Evolutionary conservation across 2,888 invertebrate species (phyloP), one percentile per base, ranked within the genome.

Genomic region (Heteromurus nitidus): DNA sequence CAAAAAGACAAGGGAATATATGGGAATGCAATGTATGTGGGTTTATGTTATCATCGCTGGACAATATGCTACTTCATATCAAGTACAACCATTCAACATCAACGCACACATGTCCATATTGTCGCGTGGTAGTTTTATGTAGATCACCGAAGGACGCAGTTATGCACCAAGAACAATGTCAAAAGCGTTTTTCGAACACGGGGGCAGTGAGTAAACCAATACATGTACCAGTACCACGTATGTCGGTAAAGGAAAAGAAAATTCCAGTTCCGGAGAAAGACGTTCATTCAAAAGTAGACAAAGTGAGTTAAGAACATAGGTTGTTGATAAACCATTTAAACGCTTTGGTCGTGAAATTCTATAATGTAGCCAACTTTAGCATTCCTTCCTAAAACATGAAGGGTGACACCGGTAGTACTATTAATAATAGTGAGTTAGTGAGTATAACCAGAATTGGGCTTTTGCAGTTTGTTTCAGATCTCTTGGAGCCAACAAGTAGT

Each of bases 1-100:
- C 26, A 20, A 75, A 75, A 44, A 18, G 67, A 26, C 42, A 55
- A 24, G 75, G 75, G 22, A 68, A 75, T 44, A 67, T 75, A 18
- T 75, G 75, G 75, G 75, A 75, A 67, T 75, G 75, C 24, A 58
- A 50, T 7, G 67, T 75, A 3, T 75, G 75, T 44, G 67, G 67
- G 2, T 75, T 75, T 26, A 75, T 75, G 75, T 28, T 75, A 30
- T 44, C 67, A 16, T 67, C 67, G 16, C 58, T 67, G 16, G 67
- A 67, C 22, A 75, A 75, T 50, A 75, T 75, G 75, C 26, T 67
- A 13, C 58, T 75, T 3, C 75, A 75, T 30, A 75, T 75, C 26
- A 75, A 75, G 55, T 75, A 75, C 30, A 75, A 75, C 30, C 75
- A 75, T 18, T 67, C 75, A 16, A 67, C 64, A 26, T 42, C 75